Base-by-base conservation (phyloP, 2,888 invertebrate genomes). In the Cryptus viduatorius region DNA sequence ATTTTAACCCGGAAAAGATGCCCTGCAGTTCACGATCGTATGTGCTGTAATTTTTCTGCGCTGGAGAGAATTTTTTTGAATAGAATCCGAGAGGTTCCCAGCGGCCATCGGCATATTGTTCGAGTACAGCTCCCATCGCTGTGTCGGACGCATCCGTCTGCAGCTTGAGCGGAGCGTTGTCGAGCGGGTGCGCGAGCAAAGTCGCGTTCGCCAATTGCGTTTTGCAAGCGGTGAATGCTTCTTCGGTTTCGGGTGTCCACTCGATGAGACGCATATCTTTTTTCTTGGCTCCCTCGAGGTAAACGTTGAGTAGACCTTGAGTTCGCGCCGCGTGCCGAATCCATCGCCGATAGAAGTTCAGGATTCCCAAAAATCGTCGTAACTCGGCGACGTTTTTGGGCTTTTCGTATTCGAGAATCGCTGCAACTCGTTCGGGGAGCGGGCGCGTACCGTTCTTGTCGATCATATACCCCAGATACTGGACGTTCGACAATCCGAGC, bases 181-280 rank as follows among this genome's bases (percentile, higher is more conserved):
- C 24, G 75, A 76, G 14, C n/a, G 83, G 85, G 37, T 67, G 75
- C 1, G 82, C 83, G 2, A 83, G 75, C 1, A 64, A 50, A 12
- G 79, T 75, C 12, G 75, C 73, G 8, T 78, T 37, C 5, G 46
- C 24, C n/a, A 88, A 61, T 19, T 24, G 29, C 8, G 61, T 37
- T 53, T 84, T 84, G 67, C 75, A 83, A 0, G 4, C 31, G 5
- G 77, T 59, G 16, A 83, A 86, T 8, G 86, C 79, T 50, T 53
- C 10, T 10, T 79, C 31, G 7, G 65, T 3, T 44, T 77, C 50
- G 0, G 64, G 10, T 1, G 84, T 83, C 86, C 87, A 86, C 1
- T 0, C 0, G 4, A 85, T 73, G n/a, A 79, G 64, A 1, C 42
- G 48, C 8, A 79, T 84, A 14, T 85, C 72, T n/a, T 50, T 50